A percentile compares a stretch with the other conserved stretches of the same genome.
phyloP scores from a whole-genome alignment of 2,797 vertebrate genomes.

The Bucorvus abyssinicus region DNA sequence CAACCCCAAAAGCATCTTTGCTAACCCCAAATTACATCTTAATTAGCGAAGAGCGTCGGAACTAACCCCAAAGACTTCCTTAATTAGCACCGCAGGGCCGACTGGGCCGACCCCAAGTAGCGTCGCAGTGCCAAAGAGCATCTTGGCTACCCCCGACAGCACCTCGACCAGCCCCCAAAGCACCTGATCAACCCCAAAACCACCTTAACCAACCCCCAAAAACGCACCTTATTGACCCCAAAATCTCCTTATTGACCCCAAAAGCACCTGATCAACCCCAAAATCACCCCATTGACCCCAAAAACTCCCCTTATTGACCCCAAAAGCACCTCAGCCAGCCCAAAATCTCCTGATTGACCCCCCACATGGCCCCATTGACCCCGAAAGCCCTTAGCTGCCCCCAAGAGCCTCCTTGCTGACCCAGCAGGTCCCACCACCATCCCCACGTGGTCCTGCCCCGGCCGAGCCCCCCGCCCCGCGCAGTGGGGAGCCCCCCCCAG shows the following conservation, averaged over 20 bases:
- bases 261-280: accelerated
- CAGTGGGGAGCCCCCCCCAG: too few relatives aligned
- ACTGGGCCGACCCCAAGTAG: not conserved
- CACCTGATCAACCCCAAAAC: not conserved
- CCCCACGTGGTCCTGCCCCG: not conserved
- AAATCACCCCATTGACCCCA: accelerated
- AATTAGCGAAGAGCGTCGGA: not conserved
- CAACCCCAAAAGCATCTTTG: not conserved
- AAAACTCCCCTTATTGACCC: not conserved
- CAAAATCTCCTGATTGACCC: too few relatives aligned
- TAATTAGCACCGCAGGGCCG: not conserved
- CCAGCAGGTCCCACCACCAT: not conserved
- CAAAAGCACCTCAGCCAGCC: not conserved
- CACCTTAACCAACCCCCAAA: not conserved
- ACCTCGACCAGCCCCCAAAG: not conserved
- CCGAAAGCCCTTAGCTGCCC: too few relatives aligned
- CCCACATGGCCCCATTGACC: too few relatives aligned
- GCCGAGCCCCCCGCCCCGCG: too few relatives aligned
- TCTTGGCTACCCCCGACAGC: too few relatives aligned
- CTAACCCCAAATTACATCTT: not conserved
- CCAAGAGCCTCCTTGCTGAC: not conserved
- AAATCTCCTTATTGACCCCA: accelerated
- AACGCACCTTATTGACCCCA: not conserved
- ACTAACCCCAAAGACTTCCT: not conserved
- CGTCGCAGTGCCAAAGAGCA: not conserved